Evolutionary conservation across 2,113 vertebrate genomes (phyloP).

Genomic region (Chloropsis cyanopogon): DNA sequence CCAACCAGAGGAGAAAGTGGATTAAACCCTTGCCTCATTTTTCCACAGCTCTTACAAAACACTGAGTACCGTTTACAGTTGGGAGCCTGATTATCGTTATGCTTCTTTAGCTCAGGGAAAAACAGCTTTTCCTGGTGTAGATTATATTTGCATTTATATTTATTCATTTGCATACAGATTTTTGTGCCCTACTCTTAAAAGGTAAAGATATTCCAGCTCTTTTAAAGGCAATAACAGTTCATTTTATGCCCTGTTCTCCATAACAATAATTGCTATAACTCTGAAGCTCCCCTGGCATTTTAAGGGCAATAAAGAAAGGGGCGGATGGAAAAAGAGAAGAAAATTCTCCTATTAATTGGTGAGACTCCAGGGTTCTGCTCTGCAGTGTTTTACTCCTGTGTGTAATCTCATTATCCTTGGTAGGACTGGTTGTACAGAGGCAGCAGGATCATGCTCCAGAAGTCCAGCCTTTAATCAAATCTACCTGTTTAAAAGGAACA

Average conservation of each 20-base stretch:
- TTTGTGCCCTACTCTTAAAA: conserved; percentile 62
- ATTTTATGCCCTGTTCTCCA: conserved; percentile 75
- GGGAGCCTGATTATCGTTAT: conserved; percentile 27
- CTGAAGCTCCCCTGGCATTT: conserved; percentile 71
- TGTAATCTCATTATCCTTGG: conserved; percentile 49
- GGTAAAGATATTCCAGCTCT: conserved; percentile 70
- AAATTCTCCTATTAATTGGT: conserved; percentile 44
- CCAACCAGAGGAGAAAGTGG: not conserved
- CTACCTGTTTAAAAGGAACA: conserved; percentile 47
- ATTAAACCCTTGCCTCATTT: conserved; percentile 1
- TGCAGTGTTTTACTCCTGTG: conserved; percentile 7
- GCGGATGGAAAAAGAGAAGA: conserved; percentile 11
- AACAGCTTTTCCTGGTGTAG: conserved; percentile 44
- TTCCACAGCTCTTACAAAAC: conserved; percentile 16
- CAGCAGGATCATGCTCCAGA: conserved; percentile 14
- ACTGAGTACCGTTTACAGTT: not conserved
- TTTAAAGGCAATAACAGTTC: conserved; percentile 74
- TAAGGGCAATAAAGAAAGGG: conserved; percentile 69
- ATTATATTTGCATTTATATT: conserved; percentile 68
- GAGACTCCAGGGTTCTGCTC: conserved; percentile 29
- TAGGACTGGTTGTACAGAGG: conserved; percentile 5
- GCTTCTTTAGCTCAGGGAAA: conserved; percentile 63
- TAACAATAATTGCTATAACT: conserved; percentile 74
- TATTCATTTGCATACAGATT: conserved; percentile 66
- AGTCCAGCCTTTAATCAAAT: conserved; percentile 57